A percentile compares a stretch with the other conserved stretches of the same genome.
phyloP scores from a whole-genome alignment of 2,797 vertebrate genomes.

The Nyctibius grandis region DNA sequence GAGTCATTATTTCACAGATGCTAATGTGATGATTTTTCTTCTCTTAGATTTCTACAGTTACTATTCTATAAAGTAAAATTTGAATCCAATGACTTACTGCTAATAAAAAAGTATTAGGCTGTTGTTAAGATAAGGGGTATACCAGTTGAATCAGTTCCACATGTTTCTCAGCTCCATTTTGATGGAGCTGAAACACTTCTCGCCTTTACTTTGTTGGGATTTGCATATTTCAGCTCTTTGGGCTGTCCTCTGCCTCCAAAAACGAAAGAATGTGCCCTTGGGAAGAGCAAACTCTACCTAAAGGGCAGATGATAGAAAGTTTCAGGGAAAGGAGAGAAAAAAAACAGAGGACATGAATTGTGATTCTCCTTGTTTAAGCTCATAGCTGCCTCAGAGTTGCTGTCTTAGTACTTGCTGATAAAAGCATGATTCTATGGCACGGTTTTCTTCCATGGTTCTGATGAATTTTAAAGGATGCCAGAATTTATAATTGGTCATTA shows the following conservation, averaged over 20 bases:
- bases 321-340: background rate
- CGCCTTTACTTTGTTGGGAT: background rate
- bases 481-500: background rate
- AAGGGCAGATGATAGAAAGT: background rate
- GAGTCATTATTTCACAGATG: constrained; percentile 15
- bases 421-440: background rate
- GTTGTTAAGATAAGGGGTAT: background rate
- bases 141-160: background rate
- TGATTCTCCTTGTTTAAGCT: background rate
- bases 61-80: background rate
- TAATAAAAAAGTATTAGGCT: background rate
- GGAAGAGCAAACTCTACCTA: background rate
- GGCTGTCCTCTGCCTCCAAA: background rate
- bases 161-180: background rate
- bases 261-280: background rate
- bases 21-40: background rate
- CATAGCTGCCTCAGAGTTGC: background rate
- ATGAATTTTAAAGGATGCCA: background rate
- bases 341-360: background rate
- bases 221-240: background rate
- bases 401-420: background rate
- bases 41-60: background rate
- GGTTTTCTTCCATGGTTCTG: background rate
- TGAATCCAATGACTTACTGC: background rate
- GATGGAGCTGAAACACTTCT: background rate